These are phyloP conservation scores for Conus ventricosus DNA, from an alignment of 1,140 invertebrate genomes.

Conservation along the genomic window DNA sequence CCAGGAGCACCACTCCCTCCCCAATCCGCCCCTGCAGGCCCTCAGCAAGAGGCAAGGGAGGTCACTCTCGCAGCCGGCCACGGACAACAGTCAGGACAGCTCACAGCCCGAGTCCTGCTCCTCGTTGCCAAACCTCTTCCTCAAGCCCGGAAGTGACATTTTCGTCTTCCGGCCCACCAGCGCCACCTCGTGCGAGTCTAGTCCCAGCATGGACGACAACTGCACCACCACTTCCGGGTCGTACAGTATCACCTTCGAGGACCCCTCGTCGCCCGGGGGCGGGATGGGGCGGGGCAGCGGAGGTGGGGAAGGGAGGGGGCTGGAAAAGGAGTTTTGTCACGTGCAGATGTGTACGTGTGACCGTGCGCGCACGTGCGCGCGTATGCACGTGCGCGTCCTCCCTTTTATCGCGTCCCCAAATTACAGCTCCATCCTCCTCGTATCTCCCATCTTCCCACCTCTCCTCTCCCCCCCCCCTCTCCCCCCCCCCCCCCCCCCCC, in stretches of 20 bases:
- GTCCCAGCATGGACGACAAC: conserved; percentile 43
- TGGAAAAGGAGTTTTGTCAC: background rate
- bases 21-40: background rate
- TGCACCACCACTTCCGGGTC: conserved; percentile 48
- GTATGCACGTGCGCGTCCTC: background rate
- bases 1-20: background rate
- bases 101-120: conserved; percentile 33
- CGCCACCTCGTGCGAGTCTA: conserved; percentile 37
- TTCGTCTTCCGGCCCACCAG: conserved; percentile 39
- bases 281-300: background rate
- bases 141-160: conserved; percentile 38
- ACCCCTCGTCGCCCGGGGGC: background rate
- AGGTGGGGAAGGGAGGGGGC: background rate
- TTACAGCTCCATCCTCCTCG: too few relatives aligned
- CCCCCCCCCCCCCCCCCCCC: too few relatives aligned
- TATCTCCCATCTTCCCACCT: too few relatives aligned
- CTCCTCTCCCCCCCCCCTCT: too few relatives aligned
- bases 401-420: too few relatives aligned
- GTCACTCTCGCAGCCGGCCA: background rate
- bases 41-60: background rate
- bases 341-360: conserved; percentile 45
- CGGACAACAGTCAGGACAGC: conserved; percentile 37
- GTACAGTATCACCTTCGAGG: conserved; percentile 42
- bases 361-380: too few relatives aligned
- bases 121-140: conserved; percentile 34